Conservation (phyloP, 2,888 invertebrate species). For the Pyrrhia umbra region DNA sequence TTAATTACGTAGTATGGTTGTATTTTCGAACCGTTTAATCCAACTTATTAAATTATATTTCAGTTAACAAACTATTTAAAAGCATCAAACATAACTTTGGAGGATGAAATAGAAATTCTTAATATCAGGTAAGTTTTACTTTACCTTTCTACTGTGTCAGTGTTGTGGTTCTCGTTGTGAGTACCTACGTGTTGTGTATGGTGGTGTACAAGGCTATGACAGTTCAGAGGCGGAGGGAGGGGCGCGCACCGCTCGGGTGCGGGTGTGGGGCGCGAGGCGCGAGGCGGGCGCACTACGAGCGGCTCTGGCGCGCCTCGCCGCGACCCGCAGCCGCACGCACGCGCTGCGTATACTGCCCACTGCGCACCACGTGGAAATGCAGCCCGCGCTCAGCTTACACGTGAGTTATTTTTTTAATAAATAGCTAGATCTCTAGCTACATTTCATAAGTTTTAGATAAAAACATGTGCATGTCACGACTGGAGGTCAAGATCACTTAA, state of each 20-base stretch:
- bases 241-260: constrained; percentile 78
- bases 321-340: constrained; percentile 72
- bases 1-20: background rate
- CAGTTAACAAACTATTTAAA: constrained; percentile 92
- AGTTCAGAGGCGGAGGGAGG: constrained; percentile 75
- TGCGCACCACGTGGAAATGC: constrained; percentile 92
- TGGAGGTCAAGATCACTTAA: no score
- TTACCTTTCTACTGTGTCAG: no score
- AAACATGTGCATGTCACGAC: no score
- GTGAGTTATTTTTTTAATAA: no score
- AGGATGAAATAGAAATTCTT: constrained; percentile 92
- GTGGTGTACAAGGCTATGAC: constrained; percentile 3
- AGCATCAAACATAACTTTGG: constrained; percentile 91
- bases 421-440: no score
- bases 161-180: no score
- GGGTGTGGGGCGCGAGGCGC: constrained; percentile 81
- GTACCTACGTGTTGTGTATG: background rate
- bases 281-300: constrained; percentile 80
- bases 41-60: constrained; percentile 3
- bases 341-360: constrained; percentile 86
- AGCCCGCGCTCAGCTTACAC: constrained; percentile 92
- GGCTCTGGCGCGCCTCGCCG: constrained; percentile 76
- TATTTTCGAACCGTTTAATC: background rate
- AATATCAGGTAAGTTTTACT: constrained; percentile 91
- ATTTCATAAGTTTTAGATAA: no score